Conservation (phyloP, 2,113 vertebrate genomes). For the Elachura formosa region DNA sequence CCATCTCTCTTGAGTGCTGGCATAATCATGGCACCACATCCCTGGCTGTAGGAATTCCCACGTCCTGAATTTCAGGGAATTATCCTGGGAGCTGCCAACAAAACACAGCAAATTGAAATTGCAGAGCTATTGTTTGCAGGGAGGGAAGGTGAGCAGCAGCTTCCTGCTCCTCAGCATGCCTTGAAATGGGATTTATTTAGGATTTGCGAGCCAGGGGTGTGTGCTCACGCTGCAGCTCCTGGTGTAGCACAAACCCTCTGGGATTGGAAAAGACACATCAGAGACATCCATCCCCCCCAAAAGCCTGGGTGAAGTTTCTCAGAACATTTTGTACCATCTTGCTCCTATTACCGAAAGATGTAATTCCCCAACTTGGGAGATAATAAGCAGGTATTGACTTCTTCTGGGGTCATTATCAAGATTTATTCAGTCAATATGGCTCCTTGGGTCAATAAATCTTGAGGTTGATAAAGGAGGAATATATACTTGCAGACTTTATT, state of each 20-base stretch:
- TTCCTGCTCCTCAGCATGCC: not conserved
- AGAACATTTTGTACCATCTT: slow-evolving; percentile 43
- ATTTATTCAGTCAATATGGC: slow-evolving; percentile 80
- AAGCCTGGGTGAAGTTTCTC: not conserved
- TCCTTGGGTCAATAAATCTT: slow-evolving; percentile 72
- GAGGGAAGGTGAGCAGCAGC: not conserved
- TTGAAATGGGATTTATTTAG: not conserved
- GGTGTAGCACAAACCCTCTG: not conserved
- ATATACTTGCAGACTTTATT: slow-evolving; percentile 75
- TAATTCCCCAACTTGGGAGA: slow-evolving; percentile 66
- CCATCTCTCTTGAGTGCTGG: not conserved
- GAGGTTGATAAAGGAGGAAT: slow-evolving; percentile 75
- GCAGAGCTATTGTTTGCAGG: not conserved
- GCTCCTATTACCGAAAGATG: slow-evolving; percentile 64
- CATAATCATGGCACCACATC: accelerated
- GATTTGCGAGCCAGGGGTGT: accelerated
- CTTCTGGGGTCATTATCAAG: slow-evolving; percentile 76
- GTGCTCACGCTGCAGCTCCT: not conserved
- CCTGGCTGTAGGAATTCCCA: not conserved
- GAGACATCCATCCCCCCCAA: not conserved
- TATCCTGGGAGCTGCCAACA: not conserved
- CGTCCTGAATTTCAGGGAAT: not conserved
- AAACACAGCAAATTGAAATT: not conserved
- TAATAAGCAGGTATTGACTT: slow-evolving; percentile 79
- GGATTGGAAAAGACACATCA: not conserved